Percentiles rank a stretch among this genome's conserved stretches.
Conservation (phyloP, 2,888 invertebrate species). For the Eupithecia vulgata region DNA sequence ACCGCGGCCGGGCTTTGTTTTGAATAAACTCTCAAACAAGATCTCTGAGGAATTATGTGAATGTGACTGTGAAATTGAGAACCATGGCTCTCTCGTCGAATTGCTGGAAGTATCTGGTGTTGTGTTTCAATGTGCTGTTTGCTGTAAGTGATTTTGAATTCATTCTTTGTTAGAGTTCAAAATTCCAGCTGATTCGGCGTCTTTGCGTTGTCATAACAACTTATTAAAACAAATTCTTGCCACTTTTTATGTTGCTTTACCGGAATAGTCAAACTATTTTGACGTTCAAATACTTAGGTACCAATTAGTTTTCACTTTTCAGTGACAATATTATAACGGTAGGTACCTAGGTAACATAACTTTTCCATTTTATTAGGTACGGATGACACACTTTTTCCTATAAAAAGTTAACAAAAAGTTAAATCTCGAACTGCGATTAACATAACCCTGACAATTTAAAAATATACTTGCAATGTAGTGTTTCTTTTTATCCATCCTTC, state of each 20-base stretch:
- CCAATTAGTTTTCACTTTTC: neutral
- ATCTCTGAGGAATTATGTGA: conserved; percentile 72
- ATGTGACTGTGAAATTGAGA: conserved; percentile 49
- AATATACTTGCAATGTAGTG: neutral
- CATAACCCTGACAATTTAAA: conserved; percentile 5
- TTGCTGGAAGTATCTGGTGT: conserved; percentile 81
- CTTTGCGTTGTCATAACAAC: conserved; percentile 77
- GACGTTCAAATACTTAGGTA: neutral
- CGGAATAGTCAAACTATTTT: neutral
- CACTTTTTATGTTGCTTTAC: neutral
- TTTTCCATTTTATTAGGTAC: conserved; percentile 10
- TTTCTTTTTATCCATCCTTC: neutral
- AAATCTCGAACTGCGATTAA: conserved; percentile 18
- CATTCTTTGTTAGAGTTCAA: conserved; percentile 43
- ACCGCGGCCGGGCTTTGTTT: conserved; percentile 70
- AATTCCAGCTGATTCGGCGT: conserved; percentile 48
- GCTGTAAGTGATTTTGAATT: conserved; percentile 65
- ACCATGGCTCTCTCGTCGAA: conserved; percentile 79
- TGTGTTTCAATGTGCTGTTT: conserved; percentile 78
- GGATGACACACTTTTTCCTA: conserved; percentile 34
- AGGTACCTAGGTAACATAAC: neutral
- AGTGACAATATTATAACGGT: neutral
- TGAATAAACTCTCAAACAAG: conserved; percentile 68
- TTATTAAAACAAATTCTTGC: conserved; percentile 37
- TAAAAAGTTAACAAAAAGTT: conserved; percentile 31